Base-by-base conservation (phyloP, 2,888 invertebrate genomes). In the Drosophila percnosoma region DNA sequence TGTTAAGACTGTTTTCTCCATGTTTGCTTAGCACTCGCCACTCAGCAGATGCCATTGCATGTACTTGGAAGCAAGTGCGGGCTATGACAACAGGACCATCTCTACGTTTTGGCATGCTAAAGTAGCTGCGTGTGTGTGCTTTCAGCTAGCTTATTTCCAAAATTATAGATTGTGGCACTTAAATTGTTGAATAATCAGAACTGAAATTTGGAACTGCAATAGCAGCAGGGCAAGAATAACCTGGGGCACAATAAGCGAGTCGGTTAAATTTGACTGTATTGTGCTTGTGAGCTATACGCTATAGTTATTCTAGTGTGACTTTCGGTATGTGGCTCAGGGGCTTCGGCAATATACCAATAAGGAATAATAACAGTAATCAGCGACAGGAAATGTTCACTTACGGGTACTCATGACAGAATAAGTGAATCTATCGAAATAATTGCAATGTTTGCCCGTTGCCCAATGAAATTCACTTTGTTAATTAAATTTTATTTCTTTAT, bases 401-500 rank as follows among this genome's bases (percentile, higher is more conserved):
- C 24, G 15, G 4, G 15, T 34, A 5, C 21, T 52, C 42, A 42
- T 18, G n/a, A 40, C n/a, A 1, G 4, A 6, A 45, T 13, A 21
- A 3, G 13, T 33, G 15, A 7, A 40, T n/a, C 11, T 11, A 40
- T 40, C 11, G n/a, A 40, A n/a, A 34, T 13, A 8, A n/a, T 54
- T 18, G 6, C 10, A 21, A 4, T 33, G n/a, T 24, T 18, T 27
- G 21, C 18, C 38, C 27, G n/a, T n/a, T 10, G n/a, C 34, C 10
- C 3, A 68, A 53, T 53, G 13, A 68, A 62, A 72, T 27, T 42
- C 27, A 10, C 5, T 33, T 27, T 5, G 8, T 8, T 36, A 15
- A 15, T 66, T 76, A 73, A 62, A 53, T 68, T 83, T 87, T 78
- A 83, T 80, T 83, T 86, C 66, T 88, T 85, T 86, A 86, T 82